Conservation (phyloP, 2,113 vertebrate genomes). For the Notechis scutatus region DNA sequence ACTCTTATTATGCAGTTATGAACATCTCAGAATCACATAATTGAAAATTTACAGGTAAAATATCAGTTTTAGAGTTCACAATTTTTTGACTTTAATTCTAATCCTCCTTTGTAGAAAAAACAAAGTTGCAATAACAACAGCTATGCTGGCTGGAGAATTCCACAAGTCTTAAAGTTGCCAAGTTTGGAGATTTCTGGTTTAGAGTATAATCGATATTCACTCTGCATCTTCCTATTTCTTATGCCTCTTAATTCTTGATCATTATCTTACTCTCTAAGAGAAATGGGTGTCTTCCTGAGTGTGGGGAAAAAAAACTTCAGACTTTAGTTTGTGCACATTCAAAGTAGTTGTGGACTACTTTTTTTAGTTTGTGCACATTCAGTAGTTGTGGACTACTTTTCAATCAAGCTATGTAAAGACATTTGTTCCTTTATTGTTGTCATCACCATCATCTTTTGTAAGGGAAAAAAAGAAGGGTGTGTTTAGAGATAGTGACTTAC, state of each 20-base stretch:
- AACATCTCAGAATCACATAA: neutral
- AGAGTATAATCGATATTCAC: neutral
- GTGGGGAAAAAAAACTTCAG: neutral
- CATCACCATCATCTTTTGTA: neutral
- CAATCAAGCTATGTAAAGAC: neutral
- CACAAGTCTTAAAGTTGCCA: too few relatives aligned
- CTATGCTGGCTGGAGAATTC: too few relatives aligned
- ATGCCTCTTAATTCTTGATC: neutral
- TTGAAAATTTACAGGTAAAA: neutral
- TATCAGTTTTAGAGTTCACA: neutral
- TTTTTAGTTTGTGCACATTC: neutral
- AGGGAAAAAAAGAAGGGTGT: neutral
- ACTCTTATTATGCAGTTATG: neutral
- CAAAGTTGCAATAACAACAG: neutral
- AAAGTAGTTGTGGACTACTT: neutral
- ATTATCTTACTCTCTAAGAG: neutral
- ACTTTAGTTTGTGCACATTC: neutral
- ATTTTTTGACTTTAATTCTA: neutral
- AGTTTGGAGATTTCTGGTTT: neutral
- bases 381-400: neutral
- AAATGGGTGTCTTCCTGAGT: neutral
- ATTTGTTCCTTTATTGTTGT: neutral
- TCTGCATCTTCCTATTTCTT: neutral
- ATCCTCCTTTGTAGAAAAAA: neutral
- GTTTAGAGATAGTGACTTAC: neutral